Evolutionary conservation across 2,113 vertebrate genomes (phyloP), one percentile per base, ranked within the genome.

Genomic region (Thermophis baileyi): DNA sequence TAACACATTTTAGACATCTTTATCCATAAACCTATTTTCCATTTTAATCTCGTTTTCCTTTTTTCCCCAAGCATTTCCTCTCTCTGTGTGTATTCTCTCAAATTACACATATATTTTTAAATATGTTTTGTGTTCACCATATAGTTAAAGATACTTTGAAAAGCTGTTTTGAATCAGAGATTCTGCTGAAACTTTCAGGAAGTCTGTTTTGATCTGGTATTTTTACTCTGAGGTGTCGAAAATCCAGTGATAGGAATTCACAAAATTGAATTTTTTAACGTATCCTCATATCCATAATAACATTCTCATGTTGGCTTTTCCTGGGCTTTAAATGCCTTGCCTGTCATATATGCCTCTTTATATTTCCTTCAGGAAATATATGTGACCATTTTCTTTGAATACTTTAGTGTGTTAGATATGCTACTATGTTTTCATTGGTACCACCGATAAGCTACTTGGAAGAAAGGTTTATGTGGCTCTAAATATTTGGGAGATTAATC

Each of bases 401-500:
- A 6, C 11, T n/a, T 63, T 63, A 60, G 30, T 18, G 27, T 35
- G 63, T 74, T 74, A 35, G n/a, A 18, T 69, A 69, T 35, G 63
- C 63, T 35, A 6, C 10, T 35, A 18, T 69, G 14, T 35, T 69
- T 69, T n/a, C 30, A 35, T 35, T 69, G 63, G 2, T 69, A 35
- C 14, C 63, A 69, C 30, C 35, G 30, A 69, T 69, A 35, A n/a
- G 2, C 63, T 35, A 69, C 12, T 69, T 69, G 30, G 30, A 35
- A 18, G 12, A 69, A 14, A 35, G 6, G 14, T 25, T 92, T 92
- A 85, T 85, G 50, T 55, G 44, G 44, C 60, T 55, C 81, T 40
- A 55, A 92, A 81, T 88, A 89, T 89, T 88, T 92, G 88, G 88
- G 55, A 30, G 53, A 92, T 85, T 35, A 85, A 51, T 85, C 53